Evolutionary conservation across 2,797 vertebrate genomes (phyloP).

Genomic region (Synanceia verrucosa): DNA sequence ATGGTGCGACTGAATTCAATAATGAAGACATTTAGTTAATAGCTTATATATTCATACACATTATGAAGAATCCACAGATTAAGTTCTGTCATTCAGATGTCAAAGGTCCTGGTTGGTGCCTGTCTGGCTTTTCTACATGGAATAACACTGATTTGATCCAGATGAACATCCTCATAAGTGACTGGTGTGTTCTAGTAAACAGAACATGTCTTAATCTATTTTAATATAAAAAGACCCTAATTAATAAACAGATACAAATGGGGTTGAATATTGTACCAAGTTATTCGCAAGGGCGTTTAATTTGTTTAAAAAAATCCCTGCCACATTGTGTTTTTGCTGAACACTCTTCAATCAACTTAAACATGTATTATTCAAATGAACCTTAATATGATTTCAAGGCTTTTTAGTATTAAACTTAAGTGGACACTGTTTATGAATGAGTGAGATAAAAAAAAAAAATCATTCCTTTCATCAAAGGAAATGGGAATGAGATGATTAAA

Average conservation of each 20-base stretch:
- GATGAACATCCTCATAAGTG: not conserved
- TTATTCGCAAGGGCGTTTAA: not conserved
- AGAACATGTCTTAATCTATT: not conserved
- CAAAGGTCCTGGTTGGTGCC: constrained; percentile 28
- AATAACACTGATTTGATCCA: not conserved
- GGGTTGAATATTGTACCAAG: not conserved
- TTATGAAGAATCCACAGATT: constrained; percentile 15
- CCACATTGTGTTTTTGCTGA: not conserved
- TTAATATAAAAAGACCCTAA: not conserved
- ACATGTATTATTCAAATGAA: not conserved
- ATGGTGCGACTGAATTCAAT: constrained; percentile 45
- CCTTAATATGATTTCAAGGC: not conserved
- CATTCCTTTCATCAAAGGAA: too few relatives aligned
- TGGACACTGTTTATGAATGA: not conserved
- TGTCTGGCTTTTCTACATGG: not conserved
- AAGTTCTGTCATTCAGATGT: constrained; percentile 24
- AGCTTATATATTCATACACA: constrained; percentile 32
- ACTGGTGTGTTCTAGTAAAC: not conserved
- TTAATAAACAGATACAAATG: not conserved
- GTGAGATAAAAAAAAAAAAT: not conserved
- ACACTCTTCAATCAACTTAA: not conserved
- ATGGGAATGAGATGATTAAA: not conserved
- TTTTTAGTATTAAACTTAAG: not conserved
- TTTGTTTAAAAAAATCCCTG: not conserved
- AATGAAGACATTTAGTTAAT: constrained; percentile 53